phyloP scores from a whole-genome alignment of 2,888 invertebrate genomes.

The Hemaris fuciformis region DNA sequence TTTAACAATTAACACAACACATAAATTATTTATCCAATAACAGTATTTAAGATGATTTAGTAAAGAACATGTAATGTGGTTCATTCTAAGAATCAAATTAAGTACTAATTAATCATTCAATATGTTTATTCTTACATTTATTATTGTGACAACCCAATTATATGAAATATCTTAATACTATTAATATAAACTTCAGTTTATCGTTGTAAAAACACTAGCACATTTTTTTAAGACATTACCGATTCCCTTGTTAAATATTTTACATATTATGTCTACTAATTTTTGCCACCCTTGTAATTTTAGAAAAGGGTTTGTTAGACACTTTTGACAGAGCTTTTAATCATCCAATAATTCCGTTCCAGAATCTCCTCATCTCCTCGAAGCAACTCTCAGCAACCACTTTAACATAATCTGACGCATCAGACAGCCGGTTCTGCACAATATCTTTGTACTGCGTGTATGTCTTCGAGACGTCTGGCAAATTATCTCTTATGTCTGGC shows the following conservation, averaged over 20 bases:
- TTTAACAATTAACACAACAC: neutral
- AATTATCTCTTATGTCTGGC: slow-evolving; percentile 55
- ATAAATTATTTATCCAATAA: neutral
- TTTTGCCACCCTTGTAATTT: neutral
- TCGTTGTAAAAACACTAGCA: neutral
- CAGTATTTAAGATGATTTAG: neutral
- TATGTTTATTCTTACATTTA: neutral
- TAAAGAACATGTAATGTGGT: neutral
- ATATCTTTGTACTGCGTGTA: slow-evolving; percentile 71
- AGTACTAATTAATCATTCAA: neutral
- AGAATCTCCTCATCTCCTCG: slow-evolving; percentile 67
- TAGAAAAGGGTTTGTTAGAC: slow-evolving; percentile 13
- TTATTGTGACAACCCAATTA: neutral
- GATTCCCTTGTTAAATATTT: neutral
- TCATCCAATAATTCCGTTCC: slow-evolving; percentile 64
- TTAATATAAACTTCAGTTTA: neutral
- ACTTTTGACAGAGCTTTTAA: slow-evolving; percentile 11
- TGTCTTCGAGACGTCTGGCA: slow-evolving; percentile 63
- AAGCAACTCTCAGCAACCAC: slow-evolving; percentile 78
- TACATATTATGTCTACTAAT: too few relatives aligned
- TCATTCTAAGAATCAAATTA: neutral
- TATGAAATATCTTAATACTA: neutral
- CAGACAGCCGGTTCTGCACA: slow-evolving; percentile 72
- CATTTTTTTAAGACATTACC: neutral
- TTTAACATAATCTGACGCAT: slow-evolving; percentile 76